Evolutionary conservation across 2,797 vertebrate species (phyloP).

Genomic region (Rhinoraja longicauda): DNA sequence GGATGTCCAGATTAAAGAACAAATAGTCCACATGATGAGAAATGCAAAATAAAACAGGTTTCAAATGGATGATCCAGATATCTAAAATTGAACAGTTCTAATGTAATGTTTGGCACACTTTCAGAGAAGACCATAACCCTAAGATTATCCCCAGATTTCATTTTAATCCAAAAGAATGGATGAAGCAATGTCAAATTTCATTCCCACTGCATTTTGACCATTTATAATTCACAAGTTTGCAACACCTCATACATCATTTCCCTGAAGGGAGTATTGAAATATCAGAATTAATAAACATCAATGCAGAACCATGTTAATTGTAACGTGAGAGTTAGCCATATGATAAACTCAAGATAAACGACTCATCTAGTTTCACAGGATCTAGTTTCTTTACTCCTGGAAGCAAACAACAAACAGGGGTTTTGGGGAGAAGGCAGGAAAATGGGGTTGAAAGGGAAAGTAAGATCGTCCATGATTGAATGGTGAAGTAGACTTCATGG

Average conservation of each 20-base stretch:
- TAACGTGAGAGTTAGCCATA: neutral
- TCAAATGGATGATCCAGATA: neutral
- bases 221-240: neutral
- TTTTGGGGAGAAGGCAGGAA: too few species aligned
- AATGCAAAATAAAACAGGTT: neutral
- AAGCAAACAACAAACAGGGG: neutral
- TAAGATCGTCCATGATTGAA: too few species aligned
- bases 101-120: neutral
- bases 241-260: neutral
- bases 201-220: neutral
- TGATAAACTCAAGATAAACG: neutral
- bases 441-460: too few species aligned
- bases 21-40: too few species aligned
- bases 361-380: neutral
- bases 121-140: neutral
- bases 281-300: neutral
- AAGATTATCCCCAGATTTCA: neutral
- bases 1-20: neutral
- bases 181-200: neutral
- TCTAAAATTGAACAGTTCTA: neutral
- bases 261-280: neutral
- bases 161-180: neutral
- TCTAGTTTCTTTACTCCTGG: neutral
- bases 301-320: neutral
- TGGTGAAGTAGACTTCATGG: too few species aligned